phyloP scores from a whole-genome alignment of 2,113 vertebrate species.

The Ceyx margarethae region DNA sequence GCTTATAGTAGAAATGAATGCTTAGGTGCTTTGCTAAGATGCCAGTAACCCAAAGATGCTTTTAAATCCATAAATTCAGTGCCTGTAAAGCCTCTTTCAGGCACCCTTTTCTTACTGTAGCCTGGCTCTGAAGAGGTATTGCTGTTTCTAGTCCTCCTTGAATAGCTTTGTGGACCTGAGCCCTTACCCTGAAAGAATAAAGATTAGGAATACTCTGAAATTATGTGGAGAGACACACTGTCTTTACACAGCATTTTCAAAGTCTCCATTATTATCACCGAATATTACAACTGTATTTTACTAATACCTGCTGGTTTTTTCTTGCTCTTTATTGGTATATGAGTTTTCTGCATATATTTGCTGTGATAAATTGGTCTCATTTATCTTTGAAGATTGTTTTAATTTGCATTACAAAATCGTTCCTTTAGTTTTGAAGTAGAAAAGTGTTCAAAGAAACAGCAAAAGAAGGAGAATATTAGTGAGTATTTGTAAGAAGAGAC shows the following conservation, averaged over 20 bases:
- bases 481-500: not conserved
- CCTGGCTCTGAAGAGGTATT: not conserved
- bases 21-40: not conserved
- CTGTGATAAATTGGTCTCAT: not conserved
- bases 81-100: not conserved
- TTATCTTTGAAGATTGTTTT: not conserved
- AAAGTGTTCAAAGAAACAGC: not conserved
- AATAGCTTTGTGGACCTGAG: not conserved
- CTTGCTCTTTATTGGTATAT: not conserved
- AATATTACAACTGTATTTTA: not conserved
- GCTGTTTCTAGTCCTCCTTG: not conserved
- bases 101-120: not conserved
- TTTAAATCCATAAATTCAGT: not conserved
- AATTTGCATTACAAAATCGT: not conserved
- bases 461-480: not conserved
- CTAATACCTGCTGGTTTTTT: not conserved
- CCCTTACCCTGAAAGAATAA: not conserved
- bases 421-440: not conserved
- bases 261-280: not conserved
- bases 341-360: not conserved
- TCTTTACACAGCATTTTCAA: not conserved
- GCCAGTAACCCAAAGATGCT: not conserved
- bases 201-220: not conserved
- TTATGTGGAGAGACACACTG: not conserved
- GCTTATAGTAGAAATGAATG: not conserved